Base-by-base conservation (phyloP, 2,888 invertebrate genomes). In the Mylabris sibirica region DNA sequence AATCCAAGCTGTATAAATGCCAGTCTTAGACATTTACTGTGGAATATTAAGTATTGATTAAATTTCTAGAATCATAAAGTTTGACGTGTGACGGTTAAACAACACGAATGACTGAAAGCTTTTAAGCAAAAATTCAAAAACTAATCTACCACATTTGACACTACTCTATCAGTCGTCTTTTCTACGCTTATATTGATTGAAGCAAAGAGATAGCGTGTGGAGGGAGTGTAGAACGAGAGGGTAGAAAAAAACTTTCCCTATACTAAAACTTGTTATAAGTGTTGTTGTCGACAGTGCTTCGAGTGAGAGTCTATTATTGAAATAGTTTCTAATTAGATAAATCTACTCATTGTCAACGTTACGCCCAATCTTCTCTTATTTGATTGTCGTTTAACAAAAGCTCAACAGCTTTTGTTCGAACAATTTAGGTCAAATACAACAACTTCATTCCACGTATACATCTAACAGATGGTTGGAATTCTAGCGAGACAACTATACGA, bases 1-100 rank as follows among this genome's bases (percentile, higher is more conserved):
- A 61, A 66, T 63, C 66, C 66, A 69, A 69, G 64, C 69, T 60
- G 66, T 69, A 69, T 59, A 69, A 69, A 69, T 69, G 69, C 66
- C 22, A 14, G 14, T n/a, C 14, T 12, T 4, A 57, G 57, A 8
- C 57, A 12, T 22, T 49, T 60, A 49, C 49, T 65, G 22, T 59
- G 35, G 41, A 3, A 41, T 41, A 41, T 12, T 65, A 64, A 59
- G 41, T 65, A 69, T 69, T 53, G 63, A 63, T 60, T 67, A 57
- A 60, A 57, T 57, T 49, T 57, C 26, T 22, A 14, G 11, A 34
- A 67, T 44, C 63, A 35, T 34, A 64, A 67, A 67, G 22, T 62
- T 59, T 20, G 49, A 20, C 22, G 20, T 38, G 14, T 38, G 38
- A 3, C 1, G 64, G 60, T 5, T 30, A 68, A 65, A 62, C 59